Conservation (phyloP, 2,888 invertebrate species). For the Acrobasis consociella region DNA sequence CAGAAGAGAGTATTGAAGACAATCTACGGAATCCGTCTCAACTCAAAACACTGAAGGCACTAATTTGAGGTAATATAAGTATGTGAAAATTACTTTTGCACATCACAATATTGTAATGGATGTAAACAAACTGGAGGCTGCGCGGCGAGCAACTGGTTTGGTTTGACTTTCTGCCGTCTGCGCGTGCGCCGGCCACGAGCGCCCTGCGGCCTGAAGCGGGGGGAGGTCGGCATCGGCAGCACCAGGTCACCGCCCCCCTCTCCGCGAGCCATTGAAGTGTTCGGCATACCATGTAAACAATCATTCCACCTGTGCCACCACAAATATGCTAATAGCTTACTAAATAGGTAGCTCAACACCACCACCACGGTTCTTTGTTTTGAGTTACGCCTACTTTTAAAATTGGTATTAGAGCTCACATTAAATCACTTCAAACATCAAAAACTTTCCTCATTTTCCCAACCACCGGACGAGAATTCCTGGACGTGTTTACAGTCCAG, state of each 20-base stretch:
- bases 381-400: neutral
- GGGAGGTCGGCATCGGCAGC: constrained; percentile 45
- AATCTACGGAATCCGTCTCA: neutral
- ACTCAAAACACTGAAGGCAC: neutral
- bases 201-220: constrained; percentile 37
- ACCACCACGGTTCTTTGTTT: neutral
- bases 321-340: constrained; percentile 35
- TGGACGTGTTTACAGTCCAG: constrained; percentile 34
- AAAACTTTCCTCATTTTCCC: neutral
- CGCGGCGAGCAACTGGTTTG: constrained; percentile 78
- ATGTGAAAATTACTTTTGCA: constrained; percentile 26
- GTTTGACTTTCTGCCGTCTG: constrained; percentile 56
- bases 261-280: constrained; percentile 54
- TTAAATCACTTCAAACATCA: neutral
- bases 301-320: constrained; percentile 62
- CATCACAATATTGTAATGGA: constrained; percentile 48
- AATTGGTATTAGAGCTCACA: neutral
- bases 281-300: constrained; percentile 64
- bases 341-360: constrained; percentile 9
- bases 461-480: constrained; percentile 46
- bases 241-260: constrained; percentile 60
- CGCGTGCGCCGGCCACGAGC: constrained; percentile 69
- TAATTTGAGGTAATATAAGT: constrained; percentile 7
- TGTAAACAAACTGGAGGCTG: constrained; percentile 81
- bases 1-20: constrained; percentile 37